Evolutionary conservation across 35 echinoderm and acorn worm genomes (phyloP), one percentile per base, ranked within the genome.

Genomic region (Apostichopus parvimensis): DNA sequence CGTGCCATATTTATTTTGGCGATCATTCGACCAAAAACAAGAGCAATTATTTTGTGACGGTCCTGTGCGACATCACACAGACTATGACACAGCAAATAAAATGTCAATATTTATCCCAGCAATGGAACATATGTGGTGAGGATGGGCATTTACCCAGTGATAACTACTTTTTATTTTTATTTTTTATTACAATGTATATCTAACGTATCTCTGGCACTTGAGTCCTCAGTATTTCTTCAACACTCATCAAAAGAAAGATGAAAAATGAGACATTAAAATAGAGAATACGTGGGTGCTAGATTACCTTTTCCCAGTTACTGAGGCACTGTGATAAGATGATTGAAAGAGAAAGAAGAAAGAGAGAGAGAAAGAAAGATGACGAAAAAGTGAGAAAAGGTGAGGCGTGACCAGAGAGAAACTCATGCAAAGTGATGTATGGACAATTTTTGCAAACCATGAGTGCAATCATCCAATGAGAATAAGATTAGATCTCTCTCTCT

Each of bases 261-360:
- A 45, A 45, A 54, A 81, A 18, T 72, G 68, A 90, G 77, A 89
- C 12, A 91, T 24, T 86, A 75, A 78, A 94, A 66, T 45, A 90
- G 72, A 53, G 13, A 26, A 77, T 11, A 55, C 22, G 26, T 13
- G 88, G n/a, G 80, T 83, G 91, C 91, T 86, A 92, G 56, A 84
- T 94, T 97, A 97, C 95, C 95, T 97, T 97, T 94, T 97, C 95
- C 95, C 95, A 97, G 95, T 97, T 90, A 92, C 95, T 97, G 92
- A 94, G 95, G 91, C 95, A 94, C 95, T 97, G 92, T 94, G 93
- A 86, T 81, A 89, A 93, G 77, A 84, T 92, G 91, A 92, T 89
- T 92, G 90, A 78, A 89, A 92, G 79, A 26, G 78, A 64, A 21
- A 66, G 80, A 91, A 45, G 34, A 62, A 54, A 62, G 62, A 65